A percentile compares a stretch with the other conserved stretches of the same genome.
These are phyloP conservation scores for Celastrina argiolus DNA, from an alignment of 2,888 invertebrate genomes.

Conservation along the genomic window DNA sequence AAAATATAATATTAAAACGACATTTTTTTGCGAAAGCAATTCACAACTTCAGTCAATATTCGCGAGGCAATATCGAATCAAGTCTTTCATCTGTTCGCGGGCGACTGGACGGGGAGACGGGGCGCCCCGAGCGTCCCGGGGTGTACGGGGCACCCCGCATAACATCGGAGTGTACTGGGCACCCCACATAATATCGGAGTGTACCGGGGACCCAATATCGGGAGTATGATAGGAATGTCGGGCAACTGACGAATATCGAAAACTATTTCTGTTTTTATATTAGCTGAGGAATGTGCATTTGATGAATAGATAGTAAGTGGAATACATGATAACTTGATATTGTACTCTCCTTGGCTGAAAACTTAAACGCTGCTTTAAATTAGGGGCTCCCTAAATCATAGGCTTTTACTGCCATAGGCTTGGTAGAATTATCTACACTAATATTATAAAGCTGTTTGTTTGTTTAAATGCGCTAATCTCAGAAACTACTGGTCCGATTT, in stretches of 20 bases:
- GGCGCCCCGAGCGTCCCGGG: background rate
- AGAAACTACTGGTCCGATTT: no score
- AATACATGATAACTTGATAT: no score
- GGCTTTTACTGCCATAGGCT: no score
- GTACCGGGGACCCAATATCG: background rate
- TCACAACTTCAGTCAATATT: background rate
- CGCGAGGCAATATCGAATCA: background rate
- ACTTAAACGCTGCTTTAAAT: no score
- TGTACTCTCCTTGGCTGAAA: no score
- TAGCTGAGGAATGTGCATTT: no score
- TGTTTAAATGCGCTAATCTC: no score
- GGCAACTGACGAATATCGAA: background rate
- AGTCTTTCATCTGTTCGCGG: conserved; percentile 1
- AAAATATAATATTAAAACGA: background rate
- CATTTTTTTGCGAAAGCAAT: conserved; percentile 3
- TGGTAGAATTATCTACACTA: no score
- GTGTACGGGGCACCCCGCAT: background rate
- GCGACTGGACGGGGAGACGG: background rate
- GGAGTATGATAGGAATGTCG: background rate
- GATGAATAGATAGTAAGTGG: no score
- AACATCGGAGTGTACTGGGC: no score
- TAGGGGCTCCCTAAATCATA: no score
- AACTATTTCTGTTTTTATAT: background rate
- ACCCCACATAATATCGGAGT: background rate
- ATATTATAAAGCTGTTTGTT: no score